Evolutionary conservation across 2,797 vertebrate genomes (phyloP).

Genomic region (Crypturellus tataupa): DNA sequence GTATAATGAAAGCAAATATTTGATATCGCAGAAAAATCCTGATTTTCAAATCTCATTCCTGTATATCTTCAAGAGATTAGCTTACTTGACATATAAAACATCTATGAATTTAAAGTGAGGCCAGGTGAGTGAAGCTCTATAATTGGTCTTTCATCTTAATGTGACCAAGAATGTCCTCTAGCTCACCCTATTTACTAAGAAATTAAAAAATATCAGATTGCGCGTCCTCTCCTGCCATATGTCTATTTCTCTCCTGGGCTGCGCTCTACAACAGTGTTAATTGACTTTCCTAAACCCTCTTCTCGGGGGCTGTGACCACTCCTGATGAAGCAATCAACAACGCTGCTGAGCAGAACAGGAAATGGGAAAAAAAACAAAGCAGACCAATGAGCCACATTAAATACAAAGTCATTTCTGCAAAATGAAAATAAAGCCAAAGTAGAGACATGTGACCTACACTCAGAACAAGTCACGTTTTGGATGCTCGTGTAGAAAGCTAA

Average conservation of each 20-base stretch:
- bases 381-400: not conserved
- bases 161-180: conserved; percentile 61
- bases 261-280: conserved; percentile 67
- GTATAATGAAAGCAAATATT: conserved; percentile 63
- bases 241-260: conserved; percentile 33
- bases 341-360: not conserved
- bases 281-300: conserved; percentile 53
- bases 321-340: conserved; percentile 43
- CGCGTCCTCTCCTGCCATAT: conserved; percentile 34
- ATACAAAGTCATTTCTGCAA: conserved; percentile 10
- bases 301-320: conserved; percentile 54
- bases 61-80: conserved; percentile 50
- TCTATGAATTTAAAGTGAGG: conserved; percentile 57
- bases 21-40: conserved; percentile 6
- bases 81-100: conserved; percentile 35
- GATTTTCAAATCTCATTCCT: not conserved
- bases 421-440: not conserved
- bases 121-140: conserved; percentile 34
- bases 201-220: conserved; percentile 63
- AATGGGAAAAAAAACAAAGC: not conserved
- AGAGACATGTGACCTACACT: not conserved
- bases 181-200: conserved; percentile 47
- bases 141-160: conserved; percentile 59
- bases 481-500: not conserved
- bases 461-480: not conserved